These are phyloP conservation scores for Oxygymnocypris stewartii DNA, from an alignment of 2,113 vertebrate species.

Conservation along the genomic window DNA sequence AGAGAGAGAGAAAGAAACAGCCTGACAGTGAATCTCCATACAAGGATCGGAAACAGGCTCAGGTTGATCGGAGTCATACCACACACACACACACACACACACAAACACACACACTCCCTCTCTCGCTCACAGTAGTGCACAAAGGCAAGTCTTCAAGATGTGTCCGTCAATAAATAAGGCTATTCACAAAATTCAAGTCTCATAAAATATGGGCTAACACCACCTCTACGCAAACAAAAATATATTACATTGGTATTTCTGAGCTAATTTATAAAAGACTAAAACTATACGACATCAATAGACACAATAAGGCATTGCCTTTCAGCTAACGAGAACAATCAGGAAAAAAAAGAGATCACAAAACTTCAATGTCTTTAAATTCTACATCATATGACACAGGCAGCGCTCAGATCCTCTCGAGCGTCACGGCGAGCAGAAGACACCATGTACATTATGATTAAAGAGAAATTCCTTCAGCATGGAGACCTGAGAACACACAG, in stretches of 20 bases:
- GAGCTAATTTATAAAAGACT: not conserved
- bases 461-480: slow-evolving; percentile 18
- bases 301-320: slow-evolving; percentile 43
- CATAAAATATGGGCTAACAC: slow-evolving; percentile 52
- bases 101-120: slow-evolving; percentile 42
- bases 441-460: not conserved
- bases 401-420: not conserved
- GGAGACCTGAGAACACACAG: not conserved
- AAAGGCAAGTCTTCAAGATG: slow-evolving; percentile 34
- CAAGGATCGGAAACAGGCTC: slow-evolving; percentile 77
- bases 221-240: slow-evolving; percentile 55
- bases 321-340: slow-evolving; percentile 18
- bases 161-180: slow-evolving; percentile 64
- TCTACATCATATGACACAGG: not conserved
- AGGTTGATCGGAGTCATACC: slow-evolving; percentile 70
- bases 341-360: not conserved
- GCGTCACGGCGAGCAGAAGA: not conserved
- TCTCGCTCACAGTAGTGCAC: slow-evolving; percentile 54
- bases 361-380: not conserved
- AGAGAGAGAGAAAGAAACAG: slow-evolving; percentile 30
- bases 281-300: slow-evolving; percentile 1
- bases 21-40: slow-evolving; percentile 71
- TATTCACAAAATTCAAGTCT: slow-evolving; percentile 57
- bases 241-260: slow-evolving; percentile 3
- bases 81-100: slow-evolving; percentile 42